phyloP scores from a whole-genome alignment of 2,113 vertebrate genomes.

The Phaetusa simplex region DNA sequence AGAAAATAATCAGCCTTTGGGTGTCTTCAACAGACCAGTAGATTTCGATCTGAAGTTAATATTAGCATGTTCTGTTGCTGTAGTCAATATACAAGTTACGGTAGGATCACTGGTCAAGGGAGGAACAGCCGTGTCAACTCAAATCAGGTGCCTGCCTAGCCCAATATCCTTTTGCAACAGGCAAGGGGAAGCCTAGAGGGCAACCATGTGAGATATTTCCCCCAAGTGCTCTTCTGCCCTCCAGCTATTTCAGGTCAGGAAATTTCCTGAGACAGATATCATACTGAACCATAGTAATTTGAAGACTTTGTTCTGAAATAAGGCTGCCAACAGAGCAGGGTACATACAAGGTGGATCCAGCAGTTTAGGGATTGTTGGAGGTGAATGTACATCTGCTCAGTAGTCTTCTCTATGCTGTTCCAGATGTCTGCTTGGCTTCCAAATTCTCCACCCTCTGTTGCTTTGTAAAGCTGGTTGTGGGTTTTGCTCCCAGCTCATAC shows the following conservation, averaged over 20 bases:
- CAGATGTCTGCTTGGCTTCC: neutral
- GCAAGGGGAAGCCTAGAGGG: neutral
- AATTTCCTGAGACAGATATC: neutral
- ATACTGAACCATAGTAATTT: neutral
- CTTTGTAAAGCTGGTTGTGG: neutral
- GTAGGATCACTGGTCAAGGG: neutral
- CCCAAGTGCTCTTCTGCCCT: neutral
- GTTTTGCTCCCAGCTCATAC: neutral
- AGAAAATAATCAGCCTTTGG: neutral
- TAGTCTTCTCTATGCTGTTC: neutral
- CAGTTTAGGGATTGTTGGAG: neutral
- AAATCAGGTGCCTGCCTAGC: neutral
- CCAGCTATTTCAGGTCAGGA: neutral
- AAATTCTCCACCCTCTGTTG: neutral
- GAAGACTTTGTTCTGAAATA: neutral
- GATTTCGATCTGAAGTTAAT: neutral
- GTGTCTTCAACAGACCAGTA: neutral
- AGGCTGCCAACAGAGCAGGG: neutral
- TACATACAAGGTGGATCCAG: neutral
- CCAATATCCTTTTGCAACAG: neutral
- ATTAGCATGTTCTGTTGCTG: neutral
- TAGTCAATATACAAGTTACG: neutral
- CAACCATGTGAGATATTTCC: neutral
- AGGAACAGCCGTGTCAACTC: neutral
- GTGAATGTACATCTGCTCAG: neutral